A percentile compares a stretch with the other conserved stretches of the same genome.
Evolutionary conservation across 2,797 vertebrate genomes (phyloP).

Genomic region (Intellagama lesueurii): DNA sequence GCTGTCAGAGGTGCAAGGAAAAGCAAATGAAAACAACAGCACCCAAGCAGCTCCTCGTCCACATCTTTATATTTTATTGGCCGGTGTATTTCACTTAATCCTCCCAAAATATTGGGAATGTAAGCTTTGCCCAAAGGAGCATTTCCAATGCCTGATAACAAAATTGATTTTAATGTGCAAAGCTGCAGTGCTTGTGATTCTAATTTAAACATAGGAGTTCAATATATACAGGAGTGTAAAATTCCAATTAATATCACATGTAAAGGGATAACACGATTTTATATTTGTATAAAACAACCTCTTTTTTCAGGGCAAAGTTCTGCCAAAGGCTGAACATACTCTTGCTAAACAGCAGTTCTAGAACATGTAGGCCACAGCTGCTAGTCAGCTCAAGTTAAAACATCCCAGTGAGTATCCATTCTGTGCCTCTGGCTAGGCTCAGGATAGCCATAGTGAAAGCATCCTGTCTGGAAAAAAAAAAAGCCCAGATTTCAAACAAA

Average conservation of each 20-base stretch:
- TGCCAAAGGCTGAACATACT: conserved; percentile 5
- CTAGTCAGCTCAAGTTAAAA: background rate
- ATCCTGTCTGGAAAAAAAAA: conserved; percentile 28
- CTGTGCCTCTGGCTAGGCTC: background rate
- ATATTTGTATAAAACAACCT: background rate
- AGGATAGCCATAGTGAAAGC: background rate
- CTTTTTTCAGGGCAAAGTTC: conserved; percentile 27
- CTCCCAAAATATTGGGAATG: conserved; percentile 16
- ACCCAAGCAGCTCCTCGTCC: background rate
- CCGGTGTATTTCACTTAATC: conserved; percentile 51
- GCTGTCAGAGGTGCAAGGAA: conserved; percentile 22
- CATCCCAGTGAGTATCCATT: background rate
- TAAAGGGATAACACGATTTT: conserved; percentile 38
- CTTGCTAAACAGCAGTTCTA: conserved; percentile 3
- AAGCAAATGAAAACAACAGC: background rate
- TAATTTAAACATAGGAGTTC: conserved; percentile 13
- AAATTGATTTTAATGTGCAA: conserved; percentile 38
- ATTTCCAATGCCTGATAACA: conserved; percentile 5
- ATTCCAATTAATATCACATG: conserved; percentile 3
- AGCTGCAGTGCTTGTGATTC: conserved; percentile 36
- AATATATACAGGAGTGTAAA: background rate
- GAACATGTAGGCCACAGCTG: background rate
- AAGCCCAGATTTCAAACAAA: background rate
- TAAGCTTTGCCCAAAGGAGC: conserved; percentile 15
- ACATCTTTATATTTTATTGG: conserved; percentile 41